A percentile compares a stretch with the other conserved stretches of the same genome.
Conservation (phyloP, 2,888 invertebrate genomes). For the Suillia variegata region DNA sequence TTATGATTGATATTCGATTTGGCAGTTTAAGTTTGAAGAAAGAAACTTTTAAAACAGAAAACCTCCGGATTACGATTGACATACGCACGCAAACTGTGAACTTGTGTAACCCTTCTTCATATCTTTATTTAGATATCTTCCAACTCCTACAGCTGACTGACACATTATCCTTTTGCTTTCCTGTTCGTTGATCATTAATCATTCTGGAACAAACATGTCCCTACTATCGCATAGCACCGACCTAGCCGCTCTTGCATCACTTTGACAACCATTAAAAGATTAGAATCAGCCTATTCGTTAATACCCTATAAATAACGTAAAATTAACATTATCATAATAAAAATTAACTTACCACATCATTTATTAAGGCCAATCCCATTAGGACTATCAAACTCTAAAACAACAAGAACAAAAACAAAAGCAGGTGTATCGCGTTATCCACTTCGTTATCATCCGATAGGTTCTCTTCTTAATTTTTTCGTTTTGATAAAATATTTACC, state of each 20-base stretch:
- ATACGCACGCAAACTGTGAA: no score
- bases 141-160: not conserved
- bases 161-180: not conserved
- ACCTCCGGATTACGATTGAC: not conserved
- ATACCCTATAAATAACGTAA: not conserved
- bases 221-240: not conserved
- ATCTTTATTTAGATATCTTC: no score
- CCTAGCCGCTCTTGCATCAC: not conserved
- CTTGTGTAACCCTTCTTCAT: no score
- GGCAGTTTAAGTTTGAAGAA: conserved; percentile 7
- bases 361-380: conserved; percentile 32
- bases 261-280: conserved; percentile 3
- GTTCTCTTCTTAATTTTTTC: not conserved
- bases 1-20: conserved; percentile 14
- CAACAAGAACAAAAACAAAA: not conserved
- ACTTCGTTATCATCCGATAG: no score
- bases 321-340: conserved; percentile 1
- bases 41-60: not conserved
- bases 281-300: not conserved
- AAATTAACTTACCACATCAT: conserved; percentile 50
- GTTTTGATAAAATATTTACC: not conserved
- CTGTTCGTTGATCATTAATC: not conserved
- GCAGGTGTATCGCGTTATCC: no score
- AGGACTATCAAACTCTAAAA: not conserved
- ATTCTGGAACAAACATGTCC: not conserved